phyloP scores from a whole-genome alignment of 2,888 invertebrate genomes.

The Euproctis similis region DNA sequence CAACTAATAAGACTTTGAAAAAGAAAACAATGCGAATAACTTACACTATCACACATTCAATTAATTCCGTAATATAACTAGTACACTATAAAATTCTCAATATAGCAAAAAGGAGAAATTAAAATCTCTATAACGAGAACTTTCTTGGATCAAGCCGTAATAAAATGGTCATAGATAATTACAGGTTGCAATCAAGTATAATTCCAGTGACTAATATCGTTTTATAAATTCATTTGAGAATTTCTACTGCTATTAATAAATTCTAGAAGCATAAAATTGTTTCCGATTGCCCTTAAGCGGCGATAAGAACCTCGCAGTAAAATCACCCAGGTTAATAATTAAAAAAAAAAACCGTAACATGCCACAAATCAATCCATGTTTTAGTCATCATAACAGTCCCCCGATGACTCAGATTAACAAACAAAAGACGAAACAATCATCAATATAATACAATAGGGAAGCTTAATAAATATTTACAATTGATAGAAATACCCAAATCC shows the following conservation, averaged over 20 bases:
- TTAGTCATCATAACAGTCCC: constrained; percentile 51
- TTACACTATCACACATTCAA: too few species aligned
- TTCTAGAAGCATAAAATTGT: constrained; percentile 9
- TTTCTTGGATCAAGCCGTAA: too few species aligned
- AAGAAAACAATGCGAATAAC: too few species aligned
- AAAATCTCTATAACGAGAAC: too few species aligned
- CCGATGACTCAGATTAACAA: constrained; percentile 49
- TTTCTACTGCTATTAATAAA: not conserved
- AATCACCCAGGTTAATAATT: constrained; percentile 54
- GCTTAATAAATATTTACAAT: constrained; percentile 23
- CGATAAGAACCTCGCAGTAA: constrained; percentile 31
- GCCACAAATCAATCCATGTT: constrained; percentile 63
- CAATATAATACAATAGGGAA: constrained; percentile 30
- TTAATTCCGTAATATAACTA: too few species aligned
- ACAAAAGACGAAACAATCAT: constrained; percentile 43
- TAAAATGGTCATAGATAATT: too few species aligned
- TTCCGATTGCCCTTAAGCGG: constrained; percentile 16
- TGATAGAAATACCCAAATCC: constrained; percentile 14
- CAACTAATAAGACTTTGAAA: too few species aligned
- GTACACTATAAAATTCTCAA: too few species aligned
- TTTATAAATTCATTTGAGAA: too few species aligned
- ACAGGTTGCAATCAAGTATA: too few species aligned
- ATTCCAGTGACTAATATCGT: too few species aligned
- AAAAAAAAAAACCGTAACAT: constrained; percentile 60
- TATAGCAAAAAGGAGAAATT: too few species aligned